Conservation (phyloP, 2,113 vertebrate species). For the Puffinus mauretanicus region DNA sequence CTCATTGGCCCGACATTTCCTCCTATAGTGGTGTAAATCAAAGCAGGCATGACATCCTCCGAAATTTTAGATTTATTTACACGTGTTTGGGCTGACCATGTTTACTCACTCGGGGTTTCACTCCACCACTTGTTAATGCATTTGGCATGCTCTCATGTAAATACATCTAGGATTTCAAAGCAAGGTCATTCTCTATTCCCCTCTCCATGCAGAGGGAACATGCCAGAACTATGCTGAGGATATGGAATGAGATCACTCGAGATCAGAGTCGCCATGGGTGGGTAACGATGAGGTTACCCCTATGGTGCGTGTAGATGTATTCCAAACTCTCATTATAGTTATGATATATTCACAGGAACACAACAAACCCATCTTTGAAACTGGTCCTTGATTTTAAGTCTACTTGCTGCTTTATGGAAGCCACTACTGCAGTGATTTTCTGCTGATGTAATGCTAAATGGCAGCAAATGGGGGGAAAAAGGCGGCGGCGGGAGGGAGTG, state of each 20-base stretch:
- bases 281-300: constrained; percentile 45
- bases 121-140: constrained; percentile 48
- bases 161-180: constrained; percentile 55
- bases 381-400: not conserved
- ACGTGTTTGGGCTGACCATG: constrained; percentile 21
- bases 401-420: constrained; percentile 12
- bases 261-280: constrained; percentile 34
- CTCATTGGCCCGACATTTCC: not conserved
- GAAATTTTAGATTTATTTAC: constrained; percentile 1
- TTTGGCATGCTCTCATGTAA: constrained; percentile 43
- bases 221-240: constrained; percentile 34
- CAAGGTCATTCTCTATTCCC: constrained; percentile 11
- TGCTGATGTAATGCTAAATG: not conserved
- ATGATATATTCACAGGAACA: constrained; percentile 39
- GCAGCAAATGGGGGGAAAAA: not conserved
- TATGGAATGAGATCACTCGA: constrained; percentile 55
- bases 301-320: not conserved
- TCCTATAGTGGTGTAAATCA: constrained; percentile 9
- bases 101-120: constrained; percentile 48
- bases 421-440: not conserved
- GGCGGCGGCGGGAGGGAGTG: accelerated
- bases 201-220: not conserved
- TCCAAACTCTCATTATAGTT: constrained; percentile 26
- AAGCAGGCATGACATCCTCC: not conserved
- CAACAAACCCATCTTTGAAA: constrained; percentile 15